phyloP scores from a whole-genome alignment of 2,113 vertebrate genomes.

The Galeopterus variegatus region DNA sequence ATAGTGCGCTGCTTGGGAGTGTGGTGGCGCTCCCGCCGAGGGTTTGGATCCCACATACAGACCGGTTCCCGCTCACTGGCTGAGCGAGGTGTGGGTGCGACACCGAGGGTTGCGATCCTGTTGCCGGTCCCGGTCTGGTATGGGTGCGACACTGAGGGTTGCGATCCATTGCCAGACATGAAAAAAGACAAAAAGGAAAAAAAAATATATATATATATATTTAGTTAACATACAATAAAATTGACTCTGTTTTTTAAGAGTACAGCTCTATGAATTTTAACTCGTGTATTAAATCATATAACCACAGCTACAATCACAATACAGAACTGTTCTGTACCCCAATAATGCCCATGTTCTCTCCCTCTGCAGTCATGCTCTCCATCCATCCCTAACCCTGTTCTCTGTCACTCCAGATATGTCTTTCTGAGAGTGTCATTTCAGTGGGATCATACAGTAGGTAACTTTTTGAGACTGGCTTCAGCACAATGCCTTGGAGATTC shows the following conservation, averaged over 20 bases:
- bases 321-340: not conserved
- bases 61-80: no score
- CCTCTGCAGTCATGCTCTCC: not conserved
- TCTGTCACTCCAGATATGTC: not conserved
- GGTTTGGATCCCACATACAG: no score
- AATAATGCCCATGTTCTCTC: not conserved
- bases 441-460: not conserved
- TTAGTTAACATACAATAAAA: constrained; percentile 24
- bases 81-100: no score
- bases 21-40: no score
- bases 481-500: constrained; percentile 2
- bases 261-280: not conserved
- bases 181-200: no score
- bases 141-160: no score
- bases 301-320: not conserved
- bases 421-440: constrained; percentile 12
- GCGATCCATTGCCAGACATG: no score
- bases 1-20: no score
- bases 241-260: not conserved
- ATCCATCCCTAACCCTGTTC: not conserved
- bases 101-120: no score
- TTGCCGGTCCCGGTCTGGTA: no score
- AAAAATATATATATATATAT: no score
- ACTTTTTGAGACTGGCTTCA: not conserved
- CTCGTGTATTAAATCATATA: not conserved